These are phyloP conservation scores for Myiotriccus ornatus DNA, from an alignment of 2,797 vertebrate genomes.

Conservation along the genomic window DNA sequence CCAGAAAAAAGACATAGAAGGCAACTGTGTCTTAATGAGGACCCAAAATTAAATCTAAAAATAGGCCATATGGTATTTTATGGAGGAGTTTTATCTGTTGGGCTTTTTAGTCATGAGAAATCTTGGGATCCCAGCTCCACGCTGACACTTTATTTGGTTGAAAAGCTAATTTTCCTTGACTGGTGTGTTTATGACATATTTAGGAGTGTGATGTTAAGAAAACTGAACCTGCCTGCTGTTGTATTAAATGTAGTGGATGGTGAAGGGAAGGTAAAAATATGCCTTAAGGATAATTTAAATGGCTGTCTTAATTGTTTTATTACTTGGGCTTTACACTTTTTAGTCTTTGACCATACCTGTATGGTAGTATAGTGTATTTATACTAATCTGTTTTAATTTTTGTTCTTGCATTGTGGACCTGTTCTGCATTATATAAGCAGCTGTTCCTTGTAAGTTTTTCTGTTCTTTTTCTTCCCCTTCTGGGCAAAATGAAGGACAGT, in stretches of 20 bases:
- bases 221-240: neutral
- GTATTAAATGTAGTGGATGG: neutral
- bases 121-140: neutral
- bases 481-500: neutral
- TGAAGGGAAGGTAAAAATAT: neutral
- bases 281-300: neutral
- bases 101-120: neutral
- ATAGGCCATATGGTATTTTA: neutral
- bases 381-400: constrained; percentile 72
- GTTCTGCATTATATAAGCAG: constrained; percentile 63
- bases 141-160: neutral
- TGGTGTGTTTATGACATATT: rapidly evolving
- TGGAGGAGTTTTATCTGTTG: neutral
- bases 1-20: neutral
- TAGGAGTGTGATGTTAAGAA: neutral
- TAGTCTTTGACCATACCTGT: neutral
- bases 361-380: neutral
- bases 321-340: neutral
- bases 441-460: constrained; percentile 74
- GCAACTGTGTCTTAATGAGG: neutral
- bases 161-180: neutral
- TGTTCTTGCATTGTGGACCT: constrained; percentile 71
- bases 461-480: neutral
- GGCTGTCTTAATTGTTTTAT: neutral
- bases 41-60: neutral